Conservation (phyloP, 2,113 vertebrate genomes). For the Phodopus roborovskii region DNA sequence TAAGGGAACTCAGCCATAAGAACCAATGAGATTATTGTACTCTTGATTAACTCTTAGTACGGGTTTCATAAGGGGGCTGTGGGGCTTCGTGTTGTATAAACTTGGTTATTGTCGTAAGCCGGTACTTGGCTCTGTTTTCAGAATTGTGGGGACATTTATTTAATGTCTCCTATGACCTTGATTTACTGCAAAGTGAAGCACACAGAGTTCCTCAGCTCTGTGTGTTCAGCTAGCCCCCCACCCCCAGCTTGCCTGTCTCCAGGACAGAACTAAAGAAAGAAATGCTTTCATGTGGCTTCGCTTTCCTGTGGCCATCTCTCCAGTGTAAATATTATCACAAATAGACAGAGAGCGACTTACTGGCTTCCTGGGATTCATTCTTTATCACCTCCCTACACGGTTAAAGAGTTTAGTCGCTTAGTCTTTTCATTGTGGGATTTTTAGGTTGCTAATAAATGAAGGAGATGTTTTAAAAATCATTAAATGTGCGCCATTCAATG, state of each 20-base stretch:
- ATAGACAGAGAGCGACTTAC: background rate
- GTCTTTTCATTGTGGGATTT: background rate
- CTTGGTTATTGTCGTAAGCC: background rate
- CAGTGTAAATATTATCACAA: background rate
- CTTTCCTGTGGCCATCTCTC: background rate
- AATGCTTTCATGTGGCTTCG: background rate
- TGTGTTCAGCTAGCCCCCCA: background rate
- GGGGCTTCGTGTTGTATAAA: background rate
- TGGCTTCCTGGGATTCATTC: background rate
- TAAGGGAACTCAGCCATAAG: background rate
- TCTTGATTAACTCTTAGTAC: background rate
- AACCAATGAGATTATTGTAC: background rate
- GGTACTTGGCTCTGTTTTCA: background rate
- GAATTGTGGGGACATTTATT: background rate
- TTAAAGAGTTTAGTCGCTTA: background rate
- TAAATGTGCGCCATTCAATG: background rate
- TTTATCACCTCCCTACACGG: rapidly evolving
- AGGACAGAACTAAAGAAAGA: background rate
- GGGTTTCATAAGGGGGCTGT: background rate
- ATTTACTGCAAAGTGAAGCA: background rate
- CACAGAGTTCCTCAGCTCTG: background rate
- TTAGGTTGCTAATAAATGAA: slow-evolving; percentile 11
- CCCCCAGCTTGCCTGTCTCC: background rate
- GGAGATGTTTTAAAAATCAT: background rate
- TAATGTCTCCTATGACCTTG: background rate